These are phyloP conservation scores for Gallirallus australis DNA, from an alignment of 2,797 vertebrate species.

Conservation along the genomic window DNA sequence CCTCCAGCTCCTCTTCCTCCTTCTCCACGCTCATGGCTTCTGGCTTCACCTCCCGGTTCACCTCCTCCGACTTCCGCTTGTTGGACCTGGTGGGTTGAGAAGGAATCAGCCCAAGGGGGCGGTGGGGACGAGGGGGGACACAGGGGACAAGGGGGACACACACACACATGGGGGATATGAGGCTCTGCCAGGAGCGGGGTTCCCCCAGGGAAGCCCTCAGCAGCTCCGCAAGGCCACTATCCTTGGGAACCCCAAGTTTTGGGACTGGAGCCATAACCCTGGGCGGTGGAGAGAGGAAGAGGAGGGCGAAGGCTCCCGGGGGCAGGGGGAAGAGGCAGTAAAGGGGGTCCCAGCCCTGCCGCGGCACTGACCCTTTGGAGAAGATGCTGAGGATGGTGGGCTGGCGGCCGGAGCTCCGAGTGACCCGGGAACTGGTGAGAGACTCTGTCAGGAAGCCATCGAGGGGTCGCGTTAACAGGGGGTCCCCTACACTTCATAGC, in stretches of 20 bases:
- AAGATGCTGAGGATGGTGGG: conserved; percentile 88
- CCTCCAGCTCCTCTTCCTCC: conserved; percentile 77
- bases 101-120: too few relatives aligned
- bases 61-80: conserved; percentile 90
- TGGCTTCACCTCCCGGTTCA: conserved; percentile 79
- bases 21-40: conserved; percentile 55
- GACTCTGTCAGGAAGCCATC: conserved; percentile 72
- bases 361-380: conserved; percentile 86
- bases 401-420: conserved; percentile 89
- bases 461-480: fast-evolving
- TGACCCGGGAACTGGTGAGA: conserved; percentile 83
- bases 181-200: not conserved
- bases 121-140: too few relatives aligned
- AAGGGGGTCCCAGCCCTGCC: not conserved
- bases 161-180: too few relatives aligned
- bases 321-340: too few relatives aligned
- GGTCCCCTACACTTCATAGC: too few relatives aligned
- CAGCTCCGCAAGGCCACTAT: not conserved
- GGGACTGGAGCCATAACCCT: fast-evolving
- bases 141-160: too few relatives aligned
- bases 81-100: conserved; percentile 57
- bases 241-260: fast-evolving
- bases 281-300: not conserved
- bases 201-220: not conserved
- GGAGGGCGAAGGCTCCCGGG: not conserved